A percentile compares a stretch with the other conserved stretches of the same genome.
These are phyloP conservation scores for Microcebus jonahi DNA, from an alignment of 2,113 vertebrate genomes.

Conservation along the genomic window DNA sequence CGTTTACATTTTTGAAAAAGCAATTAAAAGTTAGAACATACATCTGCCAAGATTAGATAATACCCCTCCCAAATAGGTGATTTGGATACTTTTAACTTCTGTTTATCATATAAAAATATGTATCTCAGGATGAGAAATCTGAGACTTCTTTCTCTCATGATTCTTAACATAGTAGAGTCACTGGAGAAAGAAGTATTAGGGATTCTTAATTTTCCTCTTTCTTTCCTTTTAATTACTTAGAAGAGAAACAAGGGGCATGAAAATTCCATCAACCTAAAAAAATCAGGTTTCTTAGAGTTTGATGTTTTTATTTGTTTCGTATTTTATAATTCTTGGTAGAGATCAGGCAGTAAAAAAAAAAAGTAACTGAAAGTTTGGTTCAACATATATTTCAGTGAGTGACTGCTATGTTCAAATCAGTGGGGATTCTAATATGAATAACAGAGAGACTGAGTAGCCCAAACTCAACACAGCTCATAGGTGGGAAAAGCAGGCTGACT, in stretches of 20 bases:
- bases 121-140: neutral
- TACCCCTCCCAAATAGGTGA: neutral
- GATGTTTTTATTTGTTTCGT: conserved; percentile 30
- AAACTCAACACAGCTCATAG: neutral
- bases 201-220: neutral
- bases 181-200: neutral
- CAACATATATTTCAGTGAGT: conserved; percentile 45
- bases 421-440: neutral
- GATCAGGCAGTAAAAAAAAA: neutral
- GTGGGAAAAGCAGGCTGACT: neutral
- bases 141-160: neutral
- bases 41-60: conserved; percentile 8
- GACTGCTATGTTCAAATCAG: neutral
- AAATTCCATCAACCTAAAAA: conserved; percentile 33
- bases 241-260: neutral
- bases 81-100: neutral
- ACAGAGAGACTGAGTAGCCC: neutral
- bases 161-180: neutral
- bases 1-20: conserved; percentile 21
- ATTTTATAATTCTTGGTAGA: conserved; percentile 35
- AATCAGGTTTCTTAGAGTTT: neutral
- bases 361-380: conserved; percentile 47
- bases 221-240: conserved; percentile 9
- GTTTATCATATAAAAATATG: neutral
- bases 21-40: conserved; percentile 35